phyloP scores from a whole-genome alignment of 2,888 invertebrate species.

The Phengaris alcon region DNA sequence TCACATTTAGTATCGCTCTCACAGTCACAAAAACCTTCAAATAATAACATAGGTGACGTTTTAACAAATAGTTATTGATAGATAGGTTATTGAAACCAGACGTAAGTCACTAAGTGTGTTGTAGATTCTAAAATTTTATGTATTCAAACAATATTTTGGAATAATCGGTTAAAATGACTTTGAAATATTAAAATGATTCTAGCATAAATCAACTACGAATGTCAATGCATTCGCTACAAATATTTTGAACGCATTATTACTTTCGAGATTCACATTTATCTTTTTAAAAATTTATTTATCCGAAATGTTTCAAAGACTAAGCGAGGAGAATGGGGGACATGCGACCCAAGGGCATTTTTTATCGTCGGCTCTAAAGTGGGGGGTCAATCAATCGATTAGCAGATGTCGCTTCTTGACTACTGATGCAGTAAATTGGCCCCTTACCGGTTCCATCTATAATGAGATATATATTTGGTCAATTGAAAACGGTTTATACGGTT shows the following conservation, averaged over 20 bases:
- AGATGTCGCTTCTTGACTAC: constrained; percentile 74
- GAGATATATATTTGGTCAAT: constrained; percentile 28
- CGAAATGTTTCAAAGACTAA: constrained; percentile 32
- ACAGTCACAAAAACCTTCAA: no score
- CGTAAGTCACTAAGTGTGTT: no score
- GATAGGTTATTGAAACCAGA: no score
- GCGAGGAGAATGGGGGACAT: constrained; percentile 50
- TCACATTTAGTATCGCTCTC: no score
- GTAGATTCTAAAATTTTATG: no score
- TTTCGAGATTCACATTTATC: constrained; percentile 1
- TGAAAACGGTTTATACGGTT: not conserved
- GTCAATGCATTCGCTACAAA: not conserved
- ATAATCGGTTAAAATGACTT: no score
- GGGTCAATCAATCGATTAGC: constrained; percentile 77
- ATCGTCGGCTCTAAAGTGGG: constrained; percentile 58
- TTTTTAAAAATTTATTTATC: constrained; percentile 8
- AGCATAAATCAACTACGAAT: no score
- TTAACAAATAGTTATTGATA: no score
- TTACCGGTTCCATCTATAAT: constrained; percentile 46
- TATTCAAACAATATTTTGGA: no score
- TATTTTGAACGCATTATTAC: not conserved
- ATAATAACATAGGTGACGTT: no score
- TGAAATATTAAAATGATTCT: no score
- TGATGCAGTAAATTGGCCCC: constrained; percentile 73
- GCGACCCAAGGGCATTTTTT: constrained; percentile 60